Base-by-base conservation (phyloP, 2,888 invertebrate species). In the Tetanocera ferruginea region DNA sequence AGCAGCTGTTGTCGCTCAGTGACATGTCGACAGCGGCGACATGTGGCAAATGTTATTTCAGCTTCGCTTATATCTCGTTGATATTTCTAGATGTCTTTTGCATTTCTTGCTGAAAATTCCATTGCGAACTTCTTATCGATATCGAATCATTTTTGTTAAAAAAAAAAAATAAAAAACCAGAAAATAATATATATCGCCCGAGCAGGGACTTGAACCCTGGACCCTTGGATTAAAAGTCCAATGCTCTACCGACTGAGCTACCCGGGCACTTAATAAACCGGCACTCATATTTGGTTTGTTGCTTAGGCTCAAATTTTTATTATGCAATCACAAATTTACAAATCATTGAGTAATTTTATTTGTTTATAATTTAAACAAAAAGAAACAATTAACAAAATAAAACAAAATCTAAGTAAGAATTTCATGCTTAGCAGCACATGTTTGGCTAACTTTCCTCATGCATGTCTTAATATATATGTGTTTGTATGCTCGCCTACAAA, bases 221-320 rank as follows among this genome's bases (percentile, higher is more conserved):
- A 89, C 89, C 89, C 89, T 89, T 89, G 89, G 89, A 89, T 89
- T 89, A 89, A 89, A 89, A 89, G 89, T 90, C 89, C 89, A 89
- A 89, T 89, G 89, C 89, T 89, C 89, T 89, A 89, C 89, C 89
- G 88, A 89, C 89, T 89, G 89, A 88, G 89, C 89, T 89, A 90
- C 88, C 89, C 88, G 89, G 89, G 87, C 88, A 83, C 57, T 72
- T 57, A 57, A 43, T 17, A 14, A 3, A 5, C 1, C 23, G 6
- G 5, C 8, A 5, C 23, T 37, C 17, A 23, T 19, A 4, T 11
- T 28, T 25, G 14, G 25, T 60, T 60, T 60, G 19, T 1, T 60
- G 25, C 55, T 19, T 23, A 1, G 6, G 60, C 0, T 28, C 14
- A 5, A 11, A 9, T 28, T 60, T 43, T 11, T 14, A 43, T 43